Evolutionary conservation across 2,888 invertebrate species (phyloP), one percentile per base, ranked within the genome.

Genomic region (Calliopum simillimum): DNA sequence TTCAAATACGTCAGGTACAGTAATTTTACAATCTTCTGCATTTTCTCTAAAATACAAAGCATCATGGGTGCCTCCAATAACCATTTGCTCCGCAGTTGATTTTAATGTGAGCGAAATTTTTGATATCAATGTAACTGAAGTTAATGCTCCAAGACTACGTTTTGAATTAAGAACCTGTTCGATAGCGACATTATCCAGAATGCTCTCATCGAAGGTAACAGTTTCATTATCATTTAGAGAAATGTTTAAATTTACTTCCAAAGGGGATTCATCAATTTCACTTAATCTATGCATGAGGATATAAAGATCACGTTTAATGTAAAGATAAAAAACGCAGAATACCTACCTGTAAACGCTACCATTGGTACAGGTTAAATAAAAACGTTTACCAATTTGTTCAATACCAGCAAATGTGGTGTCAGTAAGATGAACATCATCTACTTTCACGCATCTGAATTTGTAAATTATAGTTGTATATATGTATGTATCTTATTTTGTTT

Each of bases 261-360:
- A 72, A 0, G 74, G 69, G 2, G 78, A 71, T 73, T 86, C 86
- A 71, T 84, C 80, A 16, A 85, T 79, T 71, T 85, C 80, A 13
- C 80, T 80, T 0, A 84, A 74, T 46, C 84, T 84, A 47, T 3
- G n/a, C n/a, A n/a, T n/a, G n/a, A n/a, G 58, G 14, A 14, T 3
- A 33, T 47, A 61, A 64, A 41, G 6, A 63, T 16, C 6, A 25
- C 6, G 21, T 2, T 19, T n/a, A 70, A 14, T 59, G 33, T 19
- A 55, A 44, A 55, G 8, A 13, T 2, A n/a, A 65, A 3, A 51
- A 41, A 2, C 3, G 13, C 8, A 16, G 13, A 14, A 53, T 2
- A 62, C 11, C 19, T 71, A 86, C 86, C 78, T 76, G 69, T 86
- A 86, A 2, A 85, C 75, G 49, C 80, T 81, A 8, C 86, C 86